Base-by-base conservation (phyloP, 2,113 vertebrate genomes). In the Hyla sarda region DNA sequence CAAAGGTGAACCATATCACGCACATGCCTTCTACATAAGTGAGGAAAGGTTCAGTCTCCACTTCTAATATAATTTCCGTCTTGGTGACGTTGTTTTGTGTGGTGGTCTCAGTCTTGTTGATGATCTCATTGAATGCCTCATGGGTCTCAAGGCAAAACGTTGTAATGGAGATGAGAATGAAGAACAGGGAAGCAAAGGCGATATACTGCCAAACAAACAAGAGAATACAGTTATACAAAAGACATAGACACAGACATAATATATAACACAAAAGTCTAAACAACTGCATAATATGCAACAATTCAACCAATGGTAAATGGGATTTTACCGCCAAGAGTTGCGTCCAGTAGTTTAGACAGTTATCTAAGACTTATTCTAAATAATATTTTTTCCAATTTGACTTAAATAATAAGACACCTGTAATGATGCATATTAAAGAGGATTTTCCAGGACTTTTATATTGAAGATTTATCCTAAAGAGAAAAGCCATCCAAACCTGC, bases 121-220 rank as follows among this genome's bases (percentile, higher is more conserved):
- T 88, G 89, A 98, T 94, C 56, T 95, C 95, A 95, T 98, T 99
- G 94, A 99, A 99, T 89, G 96, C 94, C 89, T 99, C 97, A 0
- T 99, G 97, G 0, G 98, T 99, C 95, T 99, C 97, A 96, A 99
- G 95, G 95, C 98, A 99, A 95, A 99, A 99, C 54, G 98, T 99
- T 89, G 98, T 98, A 94, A 99, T 98, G 93, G 98, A 98, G 93
- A 99, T 95, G 93, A 99, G 97, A 93, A 98, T 99, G 96, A 99
- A 98, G 93, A 98, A 98, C 41, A 95, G 94, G 0, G 94, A 95
- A 89, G 93, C 94, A 17, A 95, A 95, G 72, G 97, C 97, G 87
- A 97, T 96, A 87, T 99, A 99, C 97, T 98, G 91, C 5, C 85
- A 87, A 87, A 87, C 85, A 87, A 87, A 85, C 85, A 87, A 87